phyloP scores from a whole-genome alignment of 1,140 invertebrate genomes.

The Amphibalanus amphitrite region DNA sequence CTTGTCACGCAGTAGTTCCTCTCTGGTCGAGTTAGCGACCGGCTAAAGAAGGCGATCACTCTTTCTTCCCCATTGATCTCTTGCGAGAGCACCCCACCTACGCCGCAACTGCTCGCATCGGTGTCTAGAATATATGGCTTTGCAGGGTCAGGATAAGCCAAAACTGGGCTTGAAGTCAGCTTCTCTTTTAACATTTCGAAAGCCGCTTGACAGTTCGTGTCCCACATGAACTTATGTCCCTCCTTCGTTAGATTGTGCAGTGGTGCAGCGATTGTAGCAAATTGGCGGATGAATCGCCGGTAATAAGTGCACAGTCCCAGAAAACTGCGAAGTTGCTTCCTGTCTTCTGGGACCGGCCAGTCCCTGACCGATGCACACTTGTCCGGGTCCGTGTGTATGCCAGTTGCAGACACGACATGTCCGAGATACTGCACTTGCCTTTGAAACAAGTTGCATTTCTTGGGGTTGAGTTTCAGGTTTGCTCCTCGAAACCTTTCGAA shows the following conservation, averaged over 20 bases:
- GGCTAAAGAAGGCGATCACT: background rate
- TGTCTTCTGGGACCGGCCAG: background rate
- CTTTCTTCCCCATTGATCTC: background rate
- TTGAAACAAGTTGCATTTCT: conserved; percentile 8
- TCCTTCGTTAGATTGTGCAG: background rate
- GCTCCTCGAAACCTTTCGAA: conserved; percentile 5
- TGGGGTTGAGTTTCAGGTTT: conserved; percentile 12
- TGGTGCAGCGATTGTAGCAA: background rate
- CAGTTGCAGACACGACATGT: background rate
- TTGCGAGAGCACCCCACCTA: background rate
- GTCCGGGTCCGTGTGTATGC: background rate
- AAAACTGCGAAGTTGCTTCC: background rate
- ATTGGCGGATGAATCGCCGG: background rate
- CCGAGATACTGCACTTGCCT: conserved; percentile 11
- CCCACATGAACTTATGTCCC: background rate
- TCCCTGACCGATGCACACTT: background rate
- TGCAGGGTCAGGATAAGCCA: background rate
- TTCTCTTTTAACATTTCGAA: background rate
- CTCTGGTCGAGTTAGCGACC: background rate
- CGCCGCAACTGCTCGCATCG: background rate
- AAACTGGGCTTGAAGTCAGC: background rate
- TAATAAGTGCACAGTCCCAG: background rate
- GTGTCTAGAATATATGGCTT: background rate
- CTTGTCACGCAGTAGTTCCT: background rate
- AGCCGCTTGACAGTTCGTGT: background rate